Base-by-base conservation (phyloP, 1,140 invertebrate species). In the Aleiodes sp. region DNA sequence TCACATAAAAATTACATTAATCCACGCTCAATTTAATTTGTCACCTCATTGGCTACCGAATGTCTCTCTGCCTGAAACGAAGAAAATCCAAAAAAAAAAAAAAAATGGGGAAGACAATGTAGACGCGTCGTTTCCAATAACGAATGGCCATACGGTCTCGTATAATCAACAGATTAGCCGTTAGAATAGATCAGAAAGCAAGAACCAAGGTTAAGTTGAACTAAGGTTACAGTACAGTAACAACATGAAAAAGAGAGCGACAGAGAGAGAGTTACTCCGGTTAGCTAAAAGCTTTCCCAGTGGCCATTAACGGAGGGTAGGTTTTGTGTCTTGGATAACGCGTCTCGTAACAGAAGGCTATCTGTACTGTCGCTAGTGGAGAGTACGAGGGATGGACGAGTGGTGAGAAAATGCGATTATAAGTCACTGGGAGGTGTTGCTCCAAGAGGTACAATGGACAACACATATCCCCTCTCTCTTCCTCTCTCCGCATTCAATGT, bases 141-240 rank as follows among this genome's bases (percentile, higher is more conserved):
- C 79, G 78, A 81, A 83, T 83, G 80, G 73, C 75, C 75, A 79
- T 75, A 81, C 79, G 80, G 78, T 80, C 78, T 78, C 80, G 85
- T 86, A 85, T 86, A 86, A 86, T 86, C 84, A 86, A 84, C 77
- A 84, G 82, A 85, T 86, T 86, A 86, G 80, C 78, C 80, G 77
- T 78, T 59, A 75, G 80, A 84, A 86, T 86, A 82, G 84, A 86
- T 84, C 82, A 84, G 81, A 65, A 52, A 65, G 41, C 43, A 56
- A 33, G 43, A 31, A 57, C 33, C n/a, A n/a, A 63, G 41, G 21
- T 26, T 68, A 52, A 26, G 24, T 26, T 28, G 26, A 43, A 10
- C n/a, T 21, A n/a, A 61, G 26, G 8, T 37, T 31, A 10, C 10
- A 21, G 8, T 35, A 7, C 26, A 24, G 21, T 68, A 39, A 60